Conservation (phyloP, 2,888 invertebrate species). For the Buathra laborator region DNA sequence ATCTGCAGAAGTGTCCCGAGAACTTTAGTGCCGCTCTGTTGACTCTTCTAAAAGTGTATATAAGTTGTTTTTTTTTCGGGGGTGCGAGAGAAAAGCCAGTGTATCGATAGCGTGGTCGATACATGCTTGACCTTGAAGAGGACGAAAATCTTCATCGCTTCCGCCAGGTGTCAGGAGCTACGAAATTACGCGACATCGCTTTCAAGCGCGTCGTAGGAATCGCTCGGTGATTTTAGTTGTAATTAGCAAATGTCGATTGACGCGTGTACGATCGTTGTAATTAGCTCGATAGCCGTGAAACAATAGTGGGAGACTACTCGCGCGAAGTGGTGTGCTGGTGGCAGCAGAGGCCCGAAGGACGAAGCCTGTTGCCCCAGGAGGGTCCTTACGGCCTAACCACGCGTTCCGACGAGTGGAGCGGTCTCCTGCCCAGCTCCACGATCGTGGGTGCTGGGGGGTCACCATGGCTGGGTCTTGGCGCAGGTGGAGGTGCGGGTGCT, state of each 20-base stretch:
- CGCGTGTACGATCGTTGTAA: constrained; percentile 23
- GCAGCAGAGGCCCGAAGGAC: constrained; percentile 70
- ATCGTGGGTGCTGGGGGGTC: constrained; percentile 85
- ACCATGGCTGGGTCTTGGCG: constrained; percentile 84
- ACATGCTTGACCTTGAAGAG: constrained; percentile 57
- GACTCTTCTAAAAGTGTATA: background rate
- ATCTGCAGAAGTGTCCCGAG: background rate
- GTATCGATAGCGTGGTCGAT: constrained; percentile 45
- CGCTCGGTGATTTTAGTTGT: constrained; percentile 18
- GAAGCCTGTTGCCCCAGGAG: constrained; percentile 80
- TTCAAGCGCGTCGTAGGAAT: background rate
- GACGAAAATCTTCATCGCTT: constrained; percentile 5
- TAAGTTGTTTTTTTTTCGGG: background rate
- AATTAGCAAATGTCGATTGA: constrained; percentile 55
- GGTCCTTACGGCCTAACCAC: constrained; percentile 84
- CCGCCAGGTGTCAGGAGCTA: constrained; percentile 49
- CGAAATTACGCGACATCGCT: background rate
- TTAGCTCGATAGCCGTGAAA: constrained; percentile 54
- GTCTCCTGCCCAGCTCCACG: constrained; percentile 85
- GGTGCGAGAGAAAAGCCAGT: background rate
- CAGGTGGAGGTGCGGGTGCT: constrained; percentile 82
- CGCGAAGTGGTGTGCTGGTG: constrained; percentile 65
- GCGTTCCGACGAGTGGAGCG: constrained; percentile 85
- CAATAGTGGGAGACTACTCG: constrained; percentile 66
- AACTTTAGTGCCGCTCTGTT: background rate